phyloP scores from a whole-genome alignment of 2,113 vertebrate species.

The Tiliqua scincoides region DNA sequence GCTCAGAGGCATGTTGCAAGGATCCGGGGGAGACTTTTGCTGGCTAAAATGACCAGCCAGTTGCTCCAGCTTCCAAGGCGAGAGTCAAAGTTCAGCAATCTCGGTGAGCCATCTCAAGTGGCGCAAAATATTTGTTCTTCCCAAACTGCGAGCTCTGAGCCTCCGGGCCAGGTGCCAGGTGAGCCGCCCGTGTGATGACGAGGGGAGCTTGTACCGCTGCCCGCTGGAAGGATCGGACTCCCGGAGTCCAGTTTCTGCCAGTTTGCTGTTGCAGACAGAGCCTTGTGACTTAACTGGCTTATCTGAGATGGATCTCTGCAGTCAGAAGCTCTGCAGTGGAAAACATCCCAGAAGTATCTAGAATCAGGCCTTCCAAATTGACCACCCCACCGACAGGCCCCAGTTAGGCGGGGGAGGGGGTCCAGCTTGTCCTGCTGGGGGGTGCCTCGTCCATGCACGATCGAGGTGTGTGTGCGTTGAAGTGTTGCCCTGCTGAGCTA shows the following conservation, averaged over 20 bases:
- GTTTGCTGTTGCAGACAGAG: background rate
- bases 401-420: background rate
- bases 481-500: background rate
- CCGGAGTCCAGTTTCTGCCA: background rate
- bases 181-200: background rate
- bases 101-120: background rate
- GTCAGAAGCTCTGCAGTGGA: background rate
- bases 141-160: background rate
- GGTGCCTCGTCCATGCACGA: too few species aligned
- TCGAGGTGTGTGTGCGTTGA: too few species aligned
- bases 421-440: background rate
- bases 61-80: too few species aligned
- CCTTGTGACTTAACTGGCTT: background rate
- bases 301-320: too few species aligned
- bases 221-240: background rate
- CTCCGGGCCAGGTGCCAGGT: background rate
- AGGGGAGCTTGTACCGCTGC: background rate
- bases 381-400: background rate
- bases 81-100: background rate
- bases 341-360: background rate
- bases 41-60: background rate
- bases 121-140: background rate
- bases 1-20: background rate
- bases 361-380: background rate
- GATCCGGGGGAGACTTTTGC: background rate